Base-by-base conservation (phyloP, 2,797 vertebrate species). In the Sebastes steindachneri region DNA sequence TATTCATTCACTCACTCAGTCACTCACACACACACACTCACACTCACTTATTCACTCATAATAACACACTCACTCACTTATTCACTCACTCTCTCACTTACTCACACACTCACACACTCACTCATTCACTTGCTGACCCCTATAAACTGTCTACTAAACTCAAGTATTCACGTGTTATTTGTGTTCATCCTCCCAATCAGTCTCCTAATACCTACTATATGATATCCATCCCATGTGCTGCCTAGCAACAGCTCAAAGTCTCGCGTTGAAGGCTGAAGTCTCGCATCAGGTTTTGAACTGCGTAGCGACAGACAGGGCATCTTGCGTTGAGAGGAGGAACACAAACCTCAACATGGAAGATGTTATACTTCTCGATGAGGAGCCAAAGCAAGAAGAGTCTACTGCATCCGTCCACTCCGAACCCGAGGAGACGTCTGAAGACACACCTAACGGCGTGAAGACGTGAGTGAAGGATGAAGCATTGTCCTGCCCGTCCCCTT, bases 381-480 rank as follows among this genome's bases (percentile, higher is more conserved):
- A 92, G 12, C 45, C 57, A 7, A 90, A 88, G 48, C 69, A 84
- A 23, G 91, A 93, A 5, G 93, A 93, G 15, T 83, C 73, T 0
- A 35, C 53, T 11, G 80, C 54, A 2, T 72, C 87, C 3, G 57
- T 77, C 11, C 74, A 86, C n/a, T 88, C 84, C 3, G 94, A 96
- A 11, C 17, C 67, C 8, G 88, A 88, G 6, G 94, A 93, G 6
- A 45, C 87, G 0, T 71, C 68, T 1, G 66, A 90, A 63, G 95
- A 96, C 33, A 93, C 92, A 60, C 93, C 93, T 0, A 97, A 97
- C 71, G 96, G 96, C 54, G 90, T 94, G 65, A 96, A 96, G 92
- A 95, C 93, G 96, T 97, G 89, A 93, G 77, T 90, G 3, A 5
- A 69, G 15, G 68, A 31, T 11, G 1, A 51, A 9, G 9, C 5